These are phyloP conservation scores for Diaphora mendica DNA, from an alignment of 2,888 invertebrate species.

Conservation along the genomic window DNA sequence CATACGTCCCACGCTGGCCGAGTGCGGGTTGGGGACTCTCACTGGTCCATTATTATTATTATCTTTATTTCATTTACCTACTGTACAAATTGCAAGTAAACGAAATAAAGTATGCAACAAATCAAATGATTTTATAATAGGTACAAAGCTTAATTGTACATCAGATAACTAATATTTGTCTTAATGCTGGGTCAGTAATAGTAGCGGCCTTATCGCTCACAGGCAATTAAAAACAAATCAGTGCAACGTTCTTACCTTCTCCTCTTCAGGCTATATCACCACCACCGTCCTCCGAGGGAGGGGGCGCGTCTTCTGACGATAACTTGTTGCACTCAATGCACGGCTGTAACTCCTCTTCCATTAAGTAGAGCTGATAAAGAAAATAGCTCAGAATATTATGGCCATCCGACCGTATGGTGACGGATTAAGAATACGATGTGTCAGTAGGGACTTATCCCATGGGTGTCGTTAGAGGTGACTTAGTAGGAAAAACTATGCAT, in stretches of 20 bases:
- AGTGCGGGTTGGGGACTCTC: too few relatives aligned
- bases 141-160: too few relatives aligned
- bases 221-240: background rate
- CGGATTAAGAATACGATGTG: too few relatives aligned
- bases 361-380: constrained; percentile 53
- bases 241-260: background rate
- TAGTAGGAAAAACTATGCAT: too few relatives aligned
- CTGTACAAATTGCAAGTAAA: background rate
- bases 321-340: constrained; percentile 69
- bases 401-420: background rate
- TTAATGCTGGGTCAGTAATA: too few relatives aligned
- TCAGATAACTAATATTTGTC: too few relatives aligned
- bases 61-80: too few relatives aligned
- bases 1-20: too few relatives aligned
- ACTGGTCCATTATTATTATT: too few relatives aligned
- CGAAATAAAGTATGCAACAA: background rate
- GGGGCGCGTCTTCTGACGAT: constrained; percentile 29
- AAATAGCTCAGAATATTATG: background rate
- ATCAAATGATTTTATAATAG: background rate
- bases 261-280: constrained; percentile 23
- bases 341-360: constrained; percentile 69
- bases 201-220: too few relatives aligned
- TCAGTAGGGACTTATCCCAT: too few relatives aligned
- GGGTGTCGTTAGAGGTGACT: too few relatives aligned
- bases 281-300: constrained; percentile 21